These are phyloP conservation scores for Pangasius mekongensis DNA, from an alignment of 2,797 vertebrate genomes.

Conservation along the genomic window DNA sequence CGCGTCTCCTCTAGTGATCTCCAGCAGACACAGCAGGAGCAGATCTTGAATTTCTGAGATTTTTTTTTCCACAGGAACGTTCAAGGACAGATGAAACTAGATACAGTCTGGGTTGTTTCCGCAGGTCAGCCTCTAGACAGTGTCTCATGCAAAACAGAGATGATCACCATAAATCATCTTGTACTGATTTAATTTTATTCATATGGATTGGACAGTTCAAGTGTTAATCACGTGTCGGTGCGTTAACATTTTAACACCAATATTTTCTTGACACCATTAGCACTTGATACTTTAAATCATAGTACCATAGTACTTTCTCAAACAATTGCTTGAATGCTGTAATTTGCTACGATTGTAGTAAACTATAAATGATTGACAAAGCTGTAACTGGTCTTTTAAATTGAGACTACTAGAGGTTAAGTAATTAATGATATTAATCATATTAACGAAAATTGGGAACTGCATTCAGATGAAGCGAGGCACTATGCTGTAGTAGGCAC, in stretches of 20 bases:
- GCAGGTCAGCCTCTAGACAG: not conserved
- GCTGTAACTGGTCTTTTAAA: not conserved
- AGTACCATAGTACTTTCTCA: not conserved
- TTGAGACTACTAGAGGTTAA: not conserved
- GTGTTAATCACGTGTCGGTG: not conserved
- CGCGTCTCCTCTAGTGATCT: not conserved
- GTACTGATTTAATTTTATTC: not conserved
- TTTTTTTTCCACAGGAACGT: conserved; percentile 30
- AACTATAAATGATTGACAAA: not conserved
- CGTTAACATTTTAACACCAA: not conserved
- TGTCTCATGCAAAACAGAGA: not conserved
- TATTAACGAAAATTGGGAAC: not conserved
- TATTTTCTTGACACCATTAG: not conserved
- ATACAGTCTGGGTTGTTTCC: conserved; percentile 44
- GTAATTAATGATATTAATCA: not conserved
- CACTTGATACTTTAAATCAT: conserved; percentile 7
- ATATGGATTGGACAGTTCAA: not conserved
- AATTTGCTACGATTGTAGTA: not conserved
- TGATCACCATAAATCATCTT: not conserved
- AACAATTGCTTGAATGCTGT: not conserved
- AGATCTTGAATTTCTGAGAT: conserved; percentile 17
- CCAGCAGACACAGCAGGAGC: conserved; percentile 26
- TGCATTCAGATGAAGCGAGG: not conserved
- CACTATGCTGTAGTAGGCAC: not conserved
- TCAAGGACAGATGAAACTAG: conserved; percentile 47